Evolutionary conservation across 1,140 invertebrate genomes (phyloP), one percentile per base, ranked within the genome.

Genomic region (Polypedilum vanderplanki): DNA sequence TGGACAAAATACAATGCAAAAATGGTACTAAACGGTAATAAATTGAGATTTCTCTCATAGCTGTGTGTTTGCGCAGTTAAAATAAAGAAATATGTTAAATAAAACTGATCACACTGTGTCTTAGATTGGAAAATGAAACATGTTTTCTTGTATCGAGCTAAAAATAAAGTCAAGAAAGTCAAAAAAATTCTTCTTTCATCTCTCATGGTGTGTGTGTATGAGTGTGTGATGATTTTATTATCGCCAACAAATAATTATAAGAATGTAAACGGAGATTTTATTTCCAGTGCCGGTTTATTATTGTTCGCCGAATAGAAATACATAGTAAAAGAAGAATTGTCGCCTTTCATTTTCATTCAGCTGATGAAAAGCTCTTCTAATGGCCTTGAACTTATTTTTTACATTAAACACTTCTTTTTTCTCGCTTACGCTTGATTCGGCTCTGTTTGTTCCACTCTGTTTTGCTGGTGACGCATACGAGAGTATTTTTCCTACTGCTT

Each of bases 301-400:
- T 15, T 57, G 46, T n/a, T 57, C 46, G 46, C 3, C 46, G 12
- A 12, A 8, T 15, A 12, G 46, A 57, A 46, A 57, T n/a, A 15
- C 12, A 57, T 12, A 57, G 46, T 57, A 15, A n/a, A 57, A 57
- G 46, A 57, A 57, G 46, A 57, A 57, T 33, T 3, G n/a, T 57
- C 46, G 46, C 46, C 15, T 57, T 57, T 57, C 46, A 57, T 57
- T 57, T 57, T 57, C 46, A 57, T 57, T 57, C 46, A 57, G 46
- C 46, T 57, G 46, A 57, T 57, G 46, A 57, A 57, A 57, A 57
- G 46, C 46, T 33, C 24, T 57, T 57, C 46, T 57, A 8, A 12
- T 57, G 46, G 46, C 46, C 46, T 57, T 57, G 46, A 57, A 57
- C 46, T 57, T 57, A 57, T 57, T 57, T 57, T n/a, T 57, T 57